A percentile compares a stretch with the other conserved stretches of the same genome.
Conservation (phyloP, 2,113 vertebrate genomes). For the Dunckerocampus dactyliophorus region DNA sequence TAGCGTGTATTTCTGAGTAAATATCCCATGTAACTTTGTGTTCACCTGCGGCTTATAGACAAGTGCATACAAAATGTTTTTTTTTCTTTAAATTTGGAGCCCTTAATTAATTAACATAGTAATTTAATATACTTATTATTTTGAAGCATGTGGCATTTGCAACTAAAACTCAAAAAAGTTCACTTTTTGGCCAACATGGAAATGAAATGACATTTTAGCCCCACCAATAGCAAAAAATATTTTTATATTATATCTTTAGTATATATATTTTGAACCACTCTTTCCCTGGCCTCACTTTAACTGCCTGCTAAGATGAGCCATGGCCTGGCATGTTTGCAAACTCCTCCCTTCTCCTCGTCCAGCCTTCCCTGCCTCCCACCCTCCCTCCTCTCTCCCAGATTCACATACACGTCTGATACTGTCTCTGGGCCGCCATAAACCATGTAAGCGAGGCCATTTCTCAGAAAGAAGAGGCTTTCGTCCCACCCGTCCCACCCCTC, state of each 20-base stretch:
- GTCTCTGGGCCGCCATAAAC: constrained; percentile 70
- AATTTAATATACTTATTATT: no score
- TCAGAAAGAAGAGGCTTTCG: constrained; percentile 70
- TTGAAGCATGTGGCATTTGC: no score
- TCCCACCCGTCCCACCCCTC: constrained; percentile 31
- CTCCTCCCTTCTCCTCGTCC: constrained; percentile 49
- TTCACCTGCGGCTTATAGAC: no score
- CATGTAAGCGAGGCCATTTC: constrained; percentile 63
- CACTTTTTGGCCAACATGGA: neutral
- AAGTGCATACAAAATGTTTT: no score
- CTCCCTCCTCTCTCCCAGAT: constrained; percentile 45
- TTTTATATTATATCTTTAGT: no score
- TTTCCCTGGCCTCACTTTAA: constrained; percentile 68
- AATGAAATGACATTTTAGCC: neutral
- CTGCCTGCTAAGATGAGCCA: constrained; percentile 72
- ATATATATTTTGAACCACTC: constrained; percentile 28
- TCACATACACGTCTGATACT: constrained; percentile 65
- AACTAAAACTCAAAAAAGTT: neutral
- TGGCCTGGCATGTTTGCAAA: constrained; percentile 70
- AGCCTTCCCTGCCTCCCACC: constrained; percentile 12
- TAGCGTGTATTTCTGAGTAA: no score
- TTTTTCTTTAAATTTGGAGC: no score
- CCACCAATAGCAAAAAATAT: constrained; percentile 28
- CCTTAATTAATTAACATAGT: no score
- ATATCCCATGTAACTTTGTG: no score